Evolutionary conservation across 2,797 vertebrate species (phyloP).

Genomic region (Epinephelus malabaricus): DNA sequence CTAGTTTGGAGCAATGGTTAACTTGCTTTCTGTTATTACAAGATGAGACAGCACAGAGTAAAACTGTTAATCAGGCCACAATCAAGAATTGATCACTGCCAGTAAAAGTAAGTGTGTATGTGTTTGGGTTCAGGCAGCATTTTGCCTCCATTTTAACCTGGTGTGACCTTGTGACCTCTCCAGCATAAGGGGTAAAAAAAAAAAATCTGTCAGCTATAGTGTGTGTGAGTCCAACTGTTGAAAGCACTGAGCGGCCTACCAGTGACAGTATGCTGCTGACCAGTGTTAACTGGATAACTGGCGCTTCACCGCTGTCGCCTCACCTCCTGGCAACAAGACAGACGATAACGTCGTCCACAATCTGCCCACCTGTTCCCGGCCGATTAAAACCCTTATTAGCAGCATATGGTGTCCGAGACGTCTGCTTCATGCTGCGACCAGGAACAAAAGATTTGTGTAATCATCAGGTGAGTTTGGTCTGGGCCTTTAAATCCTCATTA

Average conservation of each 20-base stretch:
- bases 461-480: slow-evolving; percentile 73
- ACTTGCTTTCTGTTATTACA: too few species aligned
- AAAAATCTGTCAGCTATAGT: too few species aligned
- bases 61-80: too few species aligned
- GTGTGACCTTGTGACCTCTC: too few species aligned
- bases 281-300: slow-evolving; percentile 28
- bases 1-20: too few species aligned
- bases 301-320: slow-evolving; percentile 4
- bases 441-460: slow-evolving; percentile 71
- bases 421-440: slow-evolving; percentile 52
- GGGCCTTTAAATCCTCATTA: slow-evolving; percentile 69
- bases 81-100: too few species aligned
- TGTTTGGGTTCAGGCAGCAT: too few species aligned
- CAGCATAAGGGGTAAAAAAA: too few species aligned
- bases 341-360: slow-evolving; percentile 61
- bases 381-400: slow-evolving; percentile 68
- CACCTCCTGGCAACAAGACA: slow-evolving; percentile 56
- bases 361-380: slow-evolving; percentile 75
- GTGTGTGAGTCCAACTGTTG: background rate
- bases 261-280: slow-evolving; percentile 33
- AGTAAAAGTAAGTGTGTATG: too few species aligned
- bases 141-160: too few species aligned
- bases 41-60: too few species aligned
- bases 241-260: background rate
- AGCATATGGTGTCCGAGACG: slow-evolving; percentile 79